These are phyloP conservation scores for Todiramphus chloris DNA, from an alignment of 2,113 vertebrate genomes.

Conservation along the genomic window DNA sequence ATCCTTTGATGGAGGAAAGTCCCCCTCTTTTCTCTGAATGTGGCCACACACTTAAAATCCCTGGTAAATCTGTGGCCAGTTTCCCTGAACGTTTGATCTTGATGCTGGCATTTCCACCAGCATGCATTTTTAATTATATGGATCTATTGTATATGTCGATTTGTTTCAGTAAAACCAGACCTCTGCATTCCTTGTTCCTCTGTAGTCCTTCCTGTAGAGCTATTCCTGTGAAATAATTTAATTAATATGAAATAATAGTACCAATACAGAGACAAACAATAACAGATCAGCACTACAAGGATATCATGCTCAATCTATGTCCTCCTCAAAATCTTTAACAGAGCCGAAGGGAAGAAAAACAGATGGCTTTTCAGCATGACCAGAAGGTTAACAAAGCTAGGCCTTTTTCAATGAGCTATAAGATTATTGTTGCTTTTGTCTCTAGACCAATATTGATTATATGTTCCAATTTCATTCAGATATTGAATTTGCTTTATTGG, in stretches of 20 bases:
- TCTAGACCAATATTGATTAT: slow-evolving; percentile 44
- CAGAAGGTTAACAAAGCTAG: slow-evolving; percentile 29
- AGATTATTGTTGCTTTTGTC: slow-evolving; percentile 12
- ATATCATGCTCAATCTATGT: background rate
- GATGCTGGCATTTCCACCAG: background rate
- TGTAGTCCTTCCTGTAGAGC: background rate
- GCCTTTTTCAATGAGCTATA: background rate
- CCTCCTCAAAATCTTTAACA: background rate
- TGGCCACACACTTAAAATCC: background rate
- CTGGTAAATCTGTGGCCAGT: background rate
- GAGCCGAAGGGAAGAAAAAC: background rate
- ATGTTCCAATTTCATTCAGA: slow-evolving; percentile 13
- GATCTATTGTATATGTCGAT: background rate
- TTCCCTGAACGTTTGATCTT: background rate
- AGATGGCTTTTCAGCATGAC: background rate
- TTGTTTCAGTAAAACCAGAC: background rate
- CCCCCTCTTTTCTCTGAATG: background rate
- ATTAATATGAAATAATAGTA: background rate
- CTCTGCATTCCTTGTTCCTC: background rate
- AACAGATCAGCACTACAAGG: background rate
- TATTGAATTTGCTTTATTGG: slow-evolving; percentile 43
- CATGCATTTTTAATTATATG: background rate
- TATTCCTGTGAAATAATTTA: background rate
- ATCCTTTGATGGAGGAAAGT: background rate
- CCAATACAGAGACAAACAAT: background rate